These are phyloP conservation scores for Cecidostiba fungosa DNA, from an alignment of 2,888 invertebrate genomes.

Conservation along the genomic window DNA sequence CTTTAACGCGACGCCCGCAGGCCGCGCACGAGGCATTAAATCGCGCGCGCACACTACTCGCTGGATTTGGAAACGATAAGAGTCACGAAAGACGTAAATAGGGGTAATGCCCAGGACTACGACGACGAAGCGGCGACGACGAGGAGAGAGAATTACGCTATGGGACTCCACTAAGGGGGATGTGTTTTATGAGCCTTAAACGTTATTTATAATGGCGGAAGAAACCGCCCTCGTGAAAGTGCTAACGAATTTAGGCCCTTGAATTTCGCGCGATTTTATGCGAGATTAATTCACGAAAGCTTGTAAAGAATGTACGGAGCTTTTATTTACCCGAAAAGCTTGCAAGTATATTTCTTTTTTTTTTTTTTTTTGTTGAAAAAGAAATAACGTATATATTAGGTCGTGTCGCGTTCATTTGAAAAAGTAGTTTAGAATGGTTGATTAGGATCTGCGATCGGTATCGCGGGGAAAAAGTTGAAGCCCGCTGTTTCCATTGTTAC, in stretches of 20 bases:
- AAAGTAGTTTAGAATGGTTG: conserved; percentile 48
- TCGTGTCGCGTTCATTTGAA: conserved; percentile 8
- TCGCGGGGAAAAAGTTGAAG: conserved; percentile 29
- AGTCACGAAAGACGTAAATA: conserved; percentile 58
- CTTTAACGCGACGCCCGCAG: background rate
- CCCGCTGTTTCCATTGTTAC: conserved; percentile 46
- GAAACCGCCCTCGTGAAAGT: background rate
- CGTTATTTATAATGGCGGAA: conserved; percentile 60
- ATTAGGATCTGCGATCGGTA: conserved; percentile 59
- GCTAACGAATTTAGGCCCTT: conserved; percentile 34
- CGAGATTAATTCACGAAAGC: too few species aligned
- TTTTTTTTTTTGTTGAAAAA: background rate
- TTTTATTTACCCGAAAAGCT: background rate
- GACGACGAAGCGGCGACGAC: background rate
- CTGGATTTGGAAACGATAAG: conserved; percentile 54
- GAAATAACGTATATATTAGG: background rate
- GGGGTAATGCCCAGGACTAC: conserved; percentile 37
- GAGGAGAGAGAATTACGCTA: background rate
- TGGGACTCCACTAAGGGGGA: background rate
- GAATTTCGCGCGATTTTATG: conserved; percentile 37
- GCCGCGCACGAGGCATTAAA: conserved; percentile 21
- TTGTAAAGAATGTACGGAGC: too few species aligned
- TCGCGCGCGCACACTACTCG: conserved; percentile 25
- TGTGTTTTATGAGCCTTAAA: conserved; percentile 60
- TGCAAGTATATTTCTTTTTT: background rate